Conservation (phyloP, 2,888 invertebrate species). For the Romanomermis culicivorax region DNA sequence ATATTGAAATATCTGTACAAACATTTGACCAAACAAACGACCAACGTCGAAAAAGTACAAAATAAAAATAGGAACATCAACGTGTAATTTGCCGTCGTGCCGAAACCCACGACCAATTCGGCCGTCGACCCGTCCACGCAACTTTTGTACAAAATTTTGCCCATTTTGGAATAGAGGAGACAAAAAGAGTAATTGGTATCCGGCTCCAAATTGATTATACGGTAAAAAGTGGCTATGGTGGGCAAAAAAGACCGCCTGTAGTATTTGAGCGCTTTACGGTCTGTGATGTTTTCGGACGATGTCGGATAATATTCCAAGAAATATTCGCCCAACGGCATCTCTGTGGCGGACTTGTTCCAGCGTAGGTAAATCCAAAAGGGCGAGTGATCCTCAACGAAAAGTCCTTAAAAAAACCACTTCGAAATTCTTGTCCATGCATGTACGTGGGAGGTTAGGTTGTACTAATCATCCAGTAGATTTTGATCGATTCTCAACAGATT, state of each 20-base stretch:
- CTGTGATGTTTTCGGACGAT: neutral
- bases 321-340: neutral
- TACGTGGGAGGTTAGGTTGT: no score
- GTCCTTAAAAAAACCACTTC: no score
- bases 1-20: constrained; percentile 9
- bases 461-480: no score
- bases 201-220: constrained; percentile 4
- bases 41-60: neutral
- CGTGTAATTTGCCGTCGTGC: neutral
- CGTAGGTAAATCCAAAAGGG: neutral
- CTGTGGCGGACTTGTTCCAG: neutral
- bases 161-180: neutral
- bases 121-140: constrained; percentile 7
- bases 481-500: no score
- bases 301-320: neutral
- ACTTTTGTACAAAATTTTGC: constrained; percentile 4
- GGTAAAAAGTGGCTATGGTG: neutral
- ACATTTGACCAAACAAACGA: constrained; percentile 6
- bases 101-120: neutral
- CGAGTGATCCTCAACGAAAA: neutral
- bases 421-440: no score
- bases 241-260: neutral
- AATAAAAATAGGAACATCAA: neutral
- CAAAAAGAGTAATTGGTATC: constrained; percentile 11
- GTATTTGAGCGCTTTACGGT: no score